phyloP scores from a whole-genome alignment of 35 echinoderm and acorn worm species.

The Nesometra sesokonis region DNA sequence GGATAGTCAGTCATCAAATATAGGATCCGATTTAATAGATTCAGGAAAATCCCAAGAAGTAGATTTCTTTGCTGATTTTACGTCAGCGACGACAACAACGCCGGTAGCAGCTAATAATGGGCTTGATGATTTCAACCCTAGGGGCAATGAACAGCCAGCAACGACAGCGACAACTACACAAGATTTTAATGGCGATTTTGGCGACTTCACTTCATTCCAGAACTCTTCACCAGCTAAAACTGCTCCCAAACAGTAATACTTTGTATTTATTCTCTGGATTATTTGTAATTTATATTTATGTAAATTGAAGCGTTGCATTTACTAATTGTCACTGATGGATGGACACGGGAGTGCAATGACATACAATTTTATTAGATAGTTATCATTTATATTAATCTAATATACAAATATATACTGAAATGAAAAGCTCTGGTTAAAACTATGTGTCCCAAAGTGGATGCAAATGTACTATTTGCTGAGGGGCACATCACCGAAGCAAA shows the following conservation, averaged over 20 bases:
- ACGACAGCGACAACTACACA: neutral
- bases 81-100: slow-evolving; percentile 45
- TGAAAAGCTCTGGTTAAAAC: too few species aligned
- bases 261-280: too few species aligned
- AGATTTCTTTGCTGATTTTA: slow-evolving; percentile 78
- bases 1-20: neutral
- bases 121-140: slow-evolving; percentile 81
- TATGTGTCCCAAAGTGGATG: too few species aligned
- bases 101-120: slow-evolving; percentile 43
- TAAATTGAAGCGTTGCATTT: too few species aligned
- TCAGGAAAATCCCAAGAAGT: neutral
- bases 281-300: too few species aligned
- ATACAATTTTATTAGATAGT: too few species aligned
- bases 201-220: slow-evolving; percentile 15
- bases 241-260: neutral
- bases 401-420: too few species aligned
- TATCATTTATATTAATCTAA: too few species aligned
- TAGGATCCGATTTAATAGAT: neutral
- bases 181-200: slow-evolving; percentile 1
- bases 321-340: too few species aligned
- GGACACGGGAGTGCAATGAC: too few species aligned
- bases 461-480: too few species aligned
- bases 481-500: too few species aligned
- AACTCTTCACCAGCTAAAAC: neutral
- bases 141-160: slow-evolving; percentile 8